Evolutionary conservation across 2,797 vertebrate species (phyloP).

Genomic region (Smutsia gigantea): DNA sequence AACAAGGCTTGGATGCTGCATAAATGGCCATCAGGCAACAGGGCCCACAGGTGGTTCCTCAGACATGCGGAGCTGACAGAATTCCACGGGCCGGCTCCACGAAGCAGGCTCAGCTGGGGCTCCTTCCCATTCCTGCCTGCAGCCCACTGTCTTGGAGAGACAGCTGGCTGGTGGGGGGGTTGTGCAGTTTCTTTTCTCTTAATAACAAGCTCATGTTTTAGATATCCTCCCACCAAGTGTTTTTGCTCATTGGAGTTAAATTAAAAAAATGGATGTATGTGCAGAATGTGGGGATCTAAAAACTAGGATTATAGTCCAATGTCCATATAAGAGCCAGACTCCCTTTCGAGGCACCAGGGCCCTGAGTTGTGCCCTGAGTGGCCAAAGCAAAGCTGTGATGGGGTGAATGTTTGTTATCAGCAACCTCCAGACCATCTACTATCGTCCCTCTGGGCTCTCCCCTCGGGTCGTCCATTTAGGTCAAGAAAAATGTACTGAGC

Average conservation of each 20-base stretch:
- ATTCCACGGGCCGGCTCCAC: not conserved
- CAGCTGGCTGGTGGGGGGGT: not conserved
- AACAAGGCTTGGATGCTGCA: accelerated
- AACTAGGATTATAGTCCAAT: slow-evolving; percentile 79
- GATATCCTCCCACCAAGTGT: slow-evolving; percentile 30
- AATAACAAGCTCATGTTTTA: slow-evolving; percentile 60
- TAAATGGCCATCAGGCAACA: not conserved
- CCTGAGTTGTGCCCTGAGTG: not conserved
- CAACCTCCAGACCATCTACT: accelerated
- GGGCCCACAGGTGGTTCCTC: not conserved
- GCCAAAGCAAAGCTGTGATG: not conserved
- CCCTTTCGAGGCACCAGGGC: slow-evolving; percentile 65
- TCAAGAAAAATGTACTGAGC: not conserved
- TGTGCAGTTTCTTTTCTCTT: slow-evolving; percentile 54
- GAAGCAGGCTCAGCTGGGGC: not conserved
- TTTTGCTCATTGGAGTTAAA: slow-evolving; percentile 72
- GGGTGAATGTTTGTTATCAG: not conserved
- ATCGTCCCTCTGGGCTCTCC: not conserved
- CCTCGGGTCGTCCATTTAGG: not conserved
- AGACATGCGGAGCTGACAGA: not conserved
- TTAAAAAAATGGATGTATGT: slow-evolving; percentile 22
- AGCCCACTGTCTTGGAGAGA: slow-evolving; percentile 44
- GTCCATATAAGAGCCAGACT: slow-evolving; percentile 78
- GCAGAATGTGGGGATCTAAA: slow-evolving; percentile 70
- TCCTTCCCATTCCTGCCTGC: not conserved